Percentiles rank a stretch among this genome's conserved stretches.
Evolutionary conservation across 2,113 vertebrate species (phyloP).

Genomic region (Seriola quinqueradiata): DNA sequence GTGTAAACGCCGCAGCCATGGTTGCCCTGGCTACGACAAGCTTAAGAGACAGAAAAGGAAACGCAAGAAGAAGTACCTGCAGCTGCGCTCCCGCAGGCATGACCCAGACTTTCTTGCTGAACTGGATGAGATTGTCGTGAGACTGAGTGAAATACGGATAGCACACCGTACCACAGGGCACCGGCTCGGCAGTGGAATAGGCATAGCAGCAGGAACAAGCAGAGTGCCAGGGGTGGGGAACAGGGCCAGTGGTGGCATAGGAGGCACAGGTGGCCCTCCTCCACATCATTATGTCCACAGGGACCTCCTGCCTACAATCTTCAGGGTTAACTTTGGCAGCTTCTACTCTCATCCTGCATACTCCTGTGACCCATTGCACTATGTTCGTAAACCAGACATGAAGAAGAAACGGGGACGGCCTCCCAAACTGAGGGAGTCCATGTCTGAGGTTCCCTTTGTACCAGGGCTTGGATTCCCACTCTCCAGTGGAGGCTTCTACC

Average conservation of each 20-base stretch:
- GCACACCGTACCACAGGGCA: conserved; percentile 91
- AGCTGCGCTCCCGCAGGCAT: conserved; percentile 89
- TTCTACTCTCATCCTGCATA: conserved; percentile 94
- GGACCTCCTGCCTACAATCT: conserved; percentile 96
- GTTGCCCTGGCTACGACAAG: conserved; percentile 95
- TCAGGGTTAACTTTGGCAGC: conserved; percentile 93
- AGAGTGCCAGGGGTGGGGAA: conserved; percentile 70
- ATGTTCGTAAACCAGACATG: conserved; percentile 93
- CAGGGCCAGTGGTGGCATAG: conserved; percentile 70
- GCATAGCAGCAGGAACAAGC: conserved; percentile 69
- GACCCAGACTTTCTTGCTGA: conserved; percentile 96
- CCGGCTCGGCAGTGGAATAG: conserved; percentile 77
- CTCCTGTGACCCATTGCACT: conserved; percentile 93
- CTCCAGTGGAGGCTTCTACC: conserved; percentile 92
- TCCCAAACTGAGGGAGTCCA: conserved; percentile 95
- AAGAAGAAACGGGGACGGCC: conserved; percentile 97
- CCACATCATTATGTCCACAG: conserved; percentile 94
- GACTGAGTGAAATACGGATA: conserved; percentile 94
- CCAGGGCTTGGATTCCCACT: conserved; percentile 95
- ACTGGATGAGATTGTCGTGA: conserved; percentile 92
- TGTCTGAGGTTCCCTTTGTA: conserved; percentile 97
- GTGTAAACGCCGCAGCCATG: conserved; percentile 93
- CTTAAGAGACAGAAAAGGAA: conserved; percentile 97
- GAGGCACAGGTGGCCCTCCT: conserved; percentile 83
- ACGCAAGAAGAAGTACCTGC: conserved; percentile 98